A percentile compares a stretch with the other conserved stretches of the same genome.
Evolutionary conservation across 92 coral and sea anemone genomes (phyloP).

Genomic region (Porites evermanni): DNA sequence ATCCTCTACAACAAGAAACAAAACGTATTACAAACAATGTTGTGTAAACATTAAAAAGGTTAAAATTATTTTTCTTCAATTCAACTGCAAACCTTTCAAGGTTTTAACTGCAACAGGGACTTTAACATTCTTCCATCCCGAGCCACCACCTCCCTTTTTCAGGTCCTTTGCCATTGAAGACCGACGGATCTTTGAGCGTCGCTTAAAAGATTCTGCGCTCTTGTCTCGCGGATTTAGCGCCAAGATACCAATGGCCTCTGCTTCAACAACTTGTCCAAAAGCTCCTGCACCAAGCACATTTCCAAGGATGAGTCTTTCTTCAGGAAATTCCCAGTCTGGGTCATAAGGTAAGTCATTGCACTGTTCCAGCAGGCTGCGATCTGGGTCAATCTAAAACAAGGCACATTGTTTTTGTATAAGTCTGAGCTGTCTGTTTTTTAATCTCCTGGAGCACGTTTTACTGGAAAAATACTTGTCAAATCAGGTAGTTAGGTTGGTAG

Average conservation of each 20-base stretch:
- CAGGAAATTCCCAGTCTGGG: conserved; percentile 98
- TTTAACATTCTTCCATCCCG: conserved; percentile 56
- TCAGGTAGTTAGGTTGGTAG: too few relatives aligned
- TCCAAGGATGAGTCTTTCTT: conserved; percentile 88
- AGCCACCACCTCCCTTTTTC: conserved; percentile 40
- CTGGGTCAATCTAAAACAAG: conserved; percentile 89
- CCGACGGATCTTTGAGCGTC: conserved; percentile 84
- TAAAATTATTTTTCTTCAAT: too few relatives aligned
- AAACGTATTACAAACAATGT: background rate
- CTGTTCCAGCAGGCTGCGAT: conserved; percentile 91
- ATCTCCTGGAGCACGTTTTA: too few relatives aligned
- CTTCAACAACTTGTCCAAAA: conserved; percentile 92
- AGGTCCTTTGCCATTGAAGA: conserved; percentile 70
- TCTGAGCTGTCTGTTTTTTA: background rate
- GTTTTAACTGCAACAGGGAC: conserved; percentile 89
- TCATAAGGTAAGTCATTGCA: conserved; percentile 94
- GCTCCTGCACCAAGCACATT: conserved; percentile 93
- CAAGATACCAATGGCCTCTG: conserved; percentile 96
- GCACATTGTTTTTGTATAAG: background rate
- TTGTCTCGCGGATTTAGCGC: conserved; percentile 84
- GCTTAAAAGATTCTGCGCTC: conserved; percentile 59
- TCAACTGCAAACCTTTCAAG: conserved; percentile 73
- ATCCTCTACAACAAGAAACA: conserved; percentile 57
- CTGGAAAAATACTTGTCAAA: too few relatives aligned
- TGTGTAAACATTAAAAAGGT: background rate